Base-by-base conservation (phyloP, 1,140 invertebrate species). In the Ceratitis capitata region DNA sequence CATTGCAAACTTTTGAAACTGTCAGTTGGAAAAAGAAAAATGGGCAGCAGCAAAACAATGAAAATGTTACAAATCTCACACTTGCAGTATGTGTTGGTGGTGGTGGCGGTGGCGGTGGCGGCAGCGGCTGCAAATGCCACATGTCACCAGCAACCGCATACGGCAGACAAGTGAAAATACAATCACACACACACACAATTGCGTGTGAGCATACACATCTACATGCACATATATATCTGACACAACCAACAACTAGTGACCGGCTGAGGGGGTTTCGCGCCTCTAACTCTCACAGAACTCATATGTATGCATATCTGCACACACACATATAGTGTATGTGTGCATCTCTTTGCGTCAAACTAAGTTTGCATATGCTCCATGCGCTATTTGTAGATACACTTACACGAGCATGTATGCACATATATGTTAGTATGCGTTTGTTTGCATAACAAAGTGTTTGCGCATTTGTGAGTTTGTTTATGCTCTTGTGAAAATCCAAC, bases 31-130 rank as follows among this genome's bases (percentile, higher is more conserved):
- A 47, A 78, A 78, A 78, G 69, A 78, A 78, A 78, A 78, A 78
- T 78, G 35, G 39, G 69, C 69, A 74, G n/a, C 64, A 42, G 64
- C 64, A 78, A 78, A 78, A 78, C 69, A 78, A 78, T 78, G 69
- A 78, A 78, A 78, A 78, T 78, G 69, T 78, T 78, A 78, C 69
- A 78, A 78, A 78, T 78, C 69, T 78, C 69, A 78, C 69, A 39
- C 69, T 78, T 78, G 69, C 69, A 78, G 45, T 78, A 39, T 78
- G 69, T n/a, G n/a, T n/a, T n/a, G n/a, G n/a, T n/a, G n/a, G n/a
- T n/a, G n/a, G n/a, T n/a, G n/a, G n/a, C n/a, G n/a, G n/a, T n/a
- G n/a, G n/a, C n/a, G n/a, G n/a, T n/a, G n/a, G n/a, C n/a, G n/a
- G n/a, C n/a, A n/a, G 69, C 69, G 69, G 69, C 69, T 78, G 69